phyloP scores from a whole-genome alignment of 2,113 vertebrate genomes.

The Oostethus manadensis region DNA sequence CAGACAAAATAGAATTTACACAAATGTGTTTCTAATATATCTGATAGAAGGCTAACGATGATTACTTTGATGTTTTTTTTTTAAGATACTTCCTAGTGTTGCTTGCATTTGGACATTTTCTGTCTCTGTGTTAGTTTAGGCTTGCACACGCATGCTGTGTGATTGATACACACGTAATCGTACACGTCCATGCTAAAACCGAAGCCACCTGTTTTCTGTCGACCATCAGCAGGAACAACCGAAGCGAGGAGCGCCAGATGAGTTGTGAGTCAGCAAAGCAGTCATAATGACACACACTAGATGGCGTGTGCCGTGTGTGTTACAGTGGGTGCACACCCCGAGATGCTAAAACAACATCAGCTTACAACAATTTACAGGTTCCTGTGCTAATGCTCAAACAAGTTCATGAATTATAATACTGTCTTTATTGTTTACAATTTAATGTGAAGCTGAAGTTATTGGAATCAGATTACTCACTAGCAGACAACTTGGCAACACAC shows the following conservation, averaged over 20 bases:
- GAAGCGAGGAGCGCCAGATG: not conserved
- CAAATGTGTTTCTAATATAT: not conserved
- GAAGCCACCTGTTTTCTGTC: constrained; percentile 11
- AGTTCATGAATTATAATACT: not conserved
- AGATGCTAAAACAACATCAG: not conserved
- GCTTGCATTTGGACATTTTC: not conserved
- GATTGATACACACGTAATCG: not conserved
- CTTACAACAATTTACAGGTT: not conserved
- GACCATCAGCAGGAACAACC: constrained; percentile 8
- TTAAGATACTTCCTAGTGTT: no score
- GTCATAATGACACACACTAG: not conserved
- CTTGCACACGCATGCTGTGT: not conserved
- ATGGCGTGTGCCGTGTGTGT: not conserved
- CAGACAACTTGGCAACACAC: not conserved
- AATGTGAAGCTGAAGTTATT: not conserved
- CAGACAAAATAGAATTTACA: not conserved
- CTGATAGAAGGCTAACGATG: no score
- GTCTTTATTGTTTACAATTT: not conserved
- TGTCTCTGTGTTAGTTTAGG: not conserved
- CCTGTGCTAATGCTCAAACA: not conserved
- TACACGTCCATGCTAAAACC: not conserved
- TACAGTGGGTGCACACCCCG: not conserved
- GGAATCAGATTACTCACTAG: not conserved
- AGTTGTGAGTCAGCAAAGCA: constrained; percentile 10
- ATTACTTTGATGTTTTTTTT: not conserved